Conservation (phyloP, 2,113 vertebrate species). For the Cettia cetti region DNA sequence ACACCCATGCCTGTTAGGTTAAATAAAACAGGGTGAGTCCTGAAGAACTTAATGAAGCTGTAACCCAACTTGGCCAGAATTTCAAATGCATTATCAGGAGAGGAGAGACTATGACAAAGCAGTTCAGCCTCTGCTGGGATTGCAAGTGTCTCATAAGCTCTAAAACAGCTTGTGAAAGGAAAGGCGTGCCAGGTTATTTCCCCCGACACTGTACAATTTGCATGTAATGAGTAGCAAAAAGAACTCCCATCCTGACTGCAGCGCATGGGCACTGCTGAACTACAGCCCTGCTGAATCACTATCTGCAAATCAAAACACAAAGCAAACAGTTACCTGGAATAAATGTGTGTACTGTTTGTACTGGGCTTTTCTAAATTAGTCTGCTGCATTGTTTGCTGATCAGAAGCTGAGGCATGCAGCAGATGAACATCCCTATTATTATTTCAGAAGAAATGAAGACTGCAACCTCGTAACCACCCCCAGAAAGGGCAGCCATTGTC, state of each 20-base stretch:
- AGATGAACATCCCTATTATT: not conserved
- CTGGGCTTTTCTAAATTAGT: not conserved
- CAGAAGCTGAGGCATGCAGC: not conserved
- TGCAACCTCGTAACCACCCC: not conserved
- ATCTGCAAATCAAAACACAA: not conserved
- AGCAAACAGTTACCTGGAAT: conserved; percentile 17
- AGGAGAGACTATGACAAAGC: not conserved
- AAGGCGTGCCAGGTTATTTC: not conserved
- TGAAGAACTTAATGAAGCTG: not conserved
- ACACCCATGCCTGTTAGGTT: not conserved
- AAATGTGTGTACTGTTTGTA: conserved; percentile 27
- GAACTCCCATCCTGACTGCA: not conserved
- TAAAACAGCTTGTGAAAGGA: not conserved
- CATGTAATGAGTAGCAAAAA: not conserved
- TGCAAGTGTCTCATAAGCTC: not conserved
- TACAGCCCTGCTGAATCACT: not conserved
- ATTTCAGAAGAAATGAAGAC: not conserved
- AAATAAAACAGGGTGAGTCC: conserved; percentile 17
- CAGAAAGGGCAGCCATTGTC: not conserved
- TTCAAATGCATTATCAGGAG: conserved; percentile 5
- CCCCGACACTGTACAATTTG: not conserved
- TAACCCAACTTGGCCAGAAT: not conserved
- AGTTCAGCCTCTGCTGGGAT: not conserved
- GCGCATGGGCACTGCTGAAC: not conserved
- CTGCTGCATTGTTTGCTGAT: not conserved